Percentiles rank a stretch among this genome's conserved stretches.
Evolutionary conservation across 2,888 invertebrate species (phyloP).

Genomic region (Balanococcus diminutus): DNA sequence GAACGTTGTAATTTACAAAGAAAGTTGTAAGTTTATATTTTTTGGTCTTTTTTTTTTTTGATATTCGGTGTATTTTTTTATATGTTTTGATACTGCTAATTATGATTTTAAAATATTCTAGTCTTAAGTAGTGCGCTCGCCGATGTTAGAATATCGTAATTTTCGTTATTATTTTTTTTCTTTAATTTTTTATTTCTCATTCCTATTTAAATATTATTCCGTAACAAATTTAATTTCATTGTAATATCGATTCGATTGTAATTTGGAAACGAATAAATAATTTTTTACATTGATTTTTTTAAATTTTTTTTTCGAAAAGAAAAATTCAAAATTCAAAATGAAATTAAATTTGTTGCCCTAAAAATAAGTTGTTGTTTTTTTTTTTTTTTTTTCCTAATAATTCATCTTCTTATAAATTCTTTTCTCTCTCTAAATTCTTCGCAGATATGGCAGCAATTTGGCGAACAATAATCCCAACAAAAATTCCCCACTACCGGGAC

Average conservation of each 20-base stretch:
- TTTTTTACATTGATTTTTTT: not conserved
- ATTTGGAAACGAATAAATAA: not conserved
- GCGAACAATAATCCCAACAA: not conserved
- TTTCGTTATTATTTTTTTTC: not conserved
- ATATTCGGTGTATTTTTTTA: no score
- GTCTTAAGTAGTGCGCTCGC: not conserved
- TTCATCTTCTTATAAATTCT: no score
- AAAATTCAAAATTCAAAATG: not conserved
- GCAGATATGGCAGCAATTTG: not conserved
- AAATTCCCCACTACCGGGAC: not conserved
- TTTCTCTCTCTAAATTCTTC: not conserved
- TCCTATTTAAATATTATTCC: no score
- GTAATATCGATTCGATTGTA: constrained; percentile 1
- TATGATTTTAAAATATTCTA: not conserved
- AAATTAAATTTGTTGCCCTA: constrained; percentile 4
- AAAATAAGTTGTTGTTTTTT: not conserved
- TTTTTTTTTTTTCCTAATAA: no score
- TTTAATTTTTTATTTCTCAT: not conserved
- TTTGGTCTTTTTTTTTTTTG: not conserved
- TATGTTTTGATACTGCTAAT: not conserved
- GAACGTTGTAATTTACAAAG: no score
- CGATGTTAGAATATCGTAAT: not conserved
- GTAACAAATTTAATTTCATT: constrained; percentile 27
- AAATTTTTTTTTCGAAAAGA: not conserved
- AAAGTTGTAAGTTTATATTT: no score